phyloP scores from a whole-genome alignment of 2,888 invertebrate species.

The Kryphioiulus occultus region DNA sequence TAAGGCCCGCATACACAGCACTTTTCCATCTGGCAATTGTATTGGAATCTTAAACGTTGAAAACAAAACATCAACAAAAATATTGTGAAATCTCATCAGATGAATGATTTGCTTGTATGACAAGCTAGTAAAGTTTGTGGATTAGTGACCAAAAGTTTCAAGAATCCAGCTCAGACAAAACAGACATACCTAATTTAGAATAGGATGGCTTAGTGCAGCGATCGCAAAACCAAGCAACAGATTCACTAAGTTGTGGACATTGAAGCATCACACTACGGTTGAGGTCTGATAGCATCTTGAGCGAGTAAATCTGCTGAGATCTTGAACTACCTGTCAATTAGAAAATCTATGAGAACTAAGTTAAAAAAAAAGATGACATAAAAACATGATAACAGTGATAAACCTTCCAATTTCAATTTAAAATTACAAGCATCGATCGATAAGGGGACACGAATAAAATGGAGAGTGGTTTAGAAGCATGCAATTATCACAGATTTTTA shows the following conservation, averaged over 20 bases:
- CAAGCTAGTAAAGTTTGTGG: too few species aligned
- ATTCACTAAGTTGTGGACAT: constrained; percentile 44
- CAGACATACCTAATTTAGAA: background rate
- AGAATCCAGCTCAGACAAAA: too few species aligned
- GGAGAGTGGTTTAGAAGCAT: too few species aligned
- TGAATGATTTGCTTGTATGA: too few species aligned
- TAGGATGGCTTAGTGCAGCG: background rate
- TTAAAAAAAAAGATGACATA: too few species aligned
- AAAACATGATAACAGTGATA: too few species aligned
- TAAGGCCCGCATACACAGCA: constrained; percentile 31
- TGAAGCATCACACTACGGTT: constrained; percentile 47
- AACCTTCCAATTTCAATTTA: too few species aligned
- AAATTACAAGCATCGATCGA: too few species aligned
- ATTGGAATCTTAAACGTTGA: background rate
- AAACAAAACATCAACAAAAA: too few species aligned
- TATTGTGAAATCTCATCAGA: too few species aligned
- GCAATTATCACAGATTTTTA: too few species aligned
- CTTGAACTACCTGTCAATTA: background rate
- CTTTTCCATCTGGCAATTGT: constrained; percentile 7
- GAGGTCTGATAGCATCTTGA: constrained; percentile 27
- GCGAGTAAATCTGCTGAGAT: background rate
- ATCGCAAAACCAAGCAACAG: constrained; percentile 48
- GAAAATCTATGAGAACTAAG: background rate
- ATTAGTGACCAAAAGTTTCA: background rate
- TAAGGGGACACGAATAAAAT: too few species aligned